Percentiles rank a stretch among this genome's conserved stretches.
These are phyloP conservation scores for Drosophila peninsularis DNA, from an alignment of 2,888 invertebrate genomes.

Conservation along the genomic window DNA sequence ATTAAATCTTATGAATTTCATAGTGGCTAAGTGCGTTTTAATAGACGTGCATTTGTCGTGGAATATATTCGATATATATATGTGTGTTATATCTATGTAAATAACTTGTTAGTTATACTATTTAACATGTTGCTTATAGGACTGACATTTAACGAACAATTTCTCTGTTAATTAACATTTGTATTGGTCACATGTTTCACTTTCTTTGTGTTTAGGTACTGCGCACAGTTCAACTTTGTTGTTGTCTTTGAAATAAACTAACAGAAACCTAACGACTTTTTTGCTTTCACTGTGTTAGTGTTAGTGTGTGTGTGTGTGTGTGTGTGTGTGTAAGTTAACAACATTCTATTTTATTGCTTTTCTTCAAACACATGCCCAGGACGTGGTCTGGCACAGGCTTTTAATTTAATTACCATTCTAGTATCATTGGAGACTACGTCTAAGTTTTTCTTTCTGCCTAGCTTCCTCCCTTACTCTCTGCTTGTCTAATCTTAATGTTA, in stretches of 20 bases:
- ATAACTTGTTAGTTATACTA: conserved; percentile 11
- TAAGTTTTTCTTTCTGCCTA: conserved; percentile 35
- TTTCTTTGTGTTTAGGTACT: conserved; percentile 66
- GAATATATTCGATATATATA: conserved; percentile 23
- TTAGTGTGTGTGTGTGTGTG: conserved; percentile 6
- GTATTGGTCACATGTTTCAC: conserved; percentile 74
- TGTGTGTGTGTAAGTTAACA: conserved; percentile 40
- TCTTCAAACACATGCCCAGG: conserved; percentile 52
- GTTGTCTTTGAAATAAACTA: conserved; percentile 62
- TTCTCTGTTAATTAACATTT: conserved; percentile 25
- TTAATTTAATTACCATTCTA: conserved; percentile 68
- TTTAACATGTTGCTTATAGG: conserved; percentile 30
- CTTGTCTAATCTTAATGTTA: conserved; percentile 67
- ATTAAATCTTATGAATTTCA: conserved; percentile 8
- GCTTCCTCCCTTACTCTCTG: conserved; percentile 19
- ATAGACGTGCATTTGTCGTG: conserved; percentile 37
- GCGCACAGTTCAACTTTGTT: conserved; percentile 62
- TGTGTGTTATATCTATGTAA: not conserved
- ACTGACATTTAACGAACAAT: conserved; percentile 21
- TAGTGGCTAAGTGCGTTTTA: conserved; percentile 42
- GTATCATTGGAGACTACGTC: conserved; percentile 45
- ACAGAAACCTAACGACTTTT: conserved; percentile 64
- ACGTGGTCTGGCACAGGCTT: conserved; percentile 34
- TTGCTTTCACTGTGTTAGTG: conserved; percentile 16
- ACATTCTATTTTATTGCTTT: conserved; percentile 68